phyloP scores from a whole-genome alignment of 2,113 vertebrate species.

The Cyanoderma ruficeps region DNA sequence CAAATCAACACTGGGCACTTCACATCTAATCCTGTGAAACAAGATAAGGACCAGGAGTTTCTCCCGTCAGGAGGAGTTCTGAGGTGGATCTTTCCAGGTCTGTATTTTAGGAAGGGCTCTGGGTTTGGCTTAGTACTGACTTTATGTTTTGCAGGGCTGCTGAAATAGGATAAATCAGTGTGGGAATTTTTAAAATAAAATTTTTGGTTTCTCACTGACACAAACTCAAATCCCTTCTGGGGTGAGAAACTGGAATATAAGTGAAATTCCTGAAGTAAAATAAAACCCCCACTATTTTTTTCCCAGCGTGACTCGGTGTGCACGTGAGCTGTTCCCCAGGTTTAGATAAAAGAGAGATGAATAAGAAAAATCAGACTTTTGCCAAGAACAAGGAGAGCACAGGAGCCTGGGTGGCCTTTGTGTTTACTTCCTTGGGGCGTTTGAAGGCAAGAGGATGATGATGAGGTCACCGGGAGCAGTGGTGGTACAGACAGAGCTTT shows the following conservation, averaged over 20 bases:
- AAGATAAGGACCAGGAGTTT: neutral
- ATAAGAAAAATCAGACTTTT: neutral
- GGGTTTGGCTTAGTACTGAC: neutral
- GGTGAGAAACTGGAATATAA: neutral
- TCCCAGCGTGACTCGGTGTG: neutral
- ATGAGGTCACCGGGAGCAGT: neutral
- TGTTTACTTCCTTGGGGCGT: neutral
- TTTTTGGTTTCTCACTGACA: neutral
- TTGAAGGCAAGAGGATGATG: neutral
- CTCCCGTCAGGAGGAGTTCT: neutral
- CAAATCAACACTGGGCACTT: neutral
- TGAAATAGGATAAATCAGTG: neutral
- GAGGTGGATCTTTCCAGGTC: neutral
- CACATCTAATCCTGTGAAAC: neutral
- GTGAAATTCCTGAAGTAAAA: neutral
- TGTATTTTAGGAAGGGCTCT: neutral
- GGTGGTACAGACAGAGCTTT: neutral
- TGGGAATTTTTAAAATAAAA: neutral
- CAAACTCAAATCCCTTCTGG: neutral
- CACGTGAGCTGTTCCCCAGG: fast-evolving
- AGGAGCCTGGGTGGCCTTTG: neutral
- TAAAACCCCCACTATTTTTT: fast-evolving
- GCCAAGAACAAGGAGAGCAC: neutral
- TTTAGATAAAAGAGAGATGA: neutral
- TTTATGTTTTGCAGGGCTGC: neutral